Conservation (phyloP, 2,888 invertebrate species). For the Cloeon dipterum region DNA sequence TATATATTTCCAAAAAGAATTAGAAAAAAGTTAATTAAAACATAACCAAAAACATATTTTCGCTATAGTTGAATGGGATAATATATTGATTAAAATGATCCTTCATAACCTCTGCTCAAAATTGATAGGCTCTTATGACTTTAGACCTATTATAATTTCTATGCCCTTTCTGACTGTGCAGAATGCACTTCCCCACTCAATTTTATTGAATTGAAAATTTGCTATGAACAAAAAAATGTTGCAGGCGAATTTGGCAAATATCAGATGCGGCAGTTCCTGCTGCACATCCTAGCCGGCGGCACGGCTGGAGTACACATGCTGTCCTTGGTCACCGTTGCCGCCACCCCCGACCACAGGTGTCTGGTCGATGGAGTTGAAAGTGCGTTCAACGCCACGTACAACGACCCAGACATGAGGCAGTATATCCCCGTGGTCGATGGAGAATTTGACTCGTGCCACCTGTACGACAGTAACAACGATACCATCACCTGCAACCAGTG, state of each 20-base stretch:
- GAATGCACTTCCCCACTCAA: too few relatives aligned
- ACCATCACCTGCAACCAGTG: slow-evolving; percentile 22
- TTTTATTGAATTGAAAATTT: too few relatives aligned
- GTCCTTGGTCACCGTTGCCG: slow-evolving; percentile 55
- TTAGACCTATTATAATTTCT: too few relatives aligned
- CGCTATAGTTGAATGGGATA: too few relatives aligned
- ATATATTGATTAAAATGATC: too few relatives aligned
- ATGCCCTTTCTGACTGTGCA: too few relatives aligned
- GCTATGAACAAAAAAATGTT: too few relatives aligned
- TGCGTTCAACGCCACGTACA: background rate
- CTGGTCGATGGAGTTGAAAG: slow-evolving; percentile 8
- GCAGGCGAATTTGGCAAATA: slow-evolving; percentile 64
- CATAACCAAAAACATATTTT: too few relatives aligned
- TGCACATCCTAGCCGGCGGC: slow-evolving; percentile 52
- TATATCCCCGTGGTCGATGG: slow-evolving; percentile 19
- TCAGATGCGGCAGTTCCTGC: slow-evolving; percentile 51
- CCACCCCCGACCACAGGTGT: slow-evolving; percentile 45
- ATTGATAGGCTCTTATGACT: too few relatives aligned
- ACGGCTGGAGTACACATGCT: slow-evolving; percentile 68
- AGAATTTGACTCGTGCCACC: slow-evolving; percentile 35
- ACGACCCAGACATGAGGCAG: background rate
- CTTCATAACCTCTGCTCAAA: too few relatives aligned
- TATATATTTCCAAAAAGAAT: too few relatives aligned
- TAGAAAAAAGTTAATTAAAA: too few relatives aligned
- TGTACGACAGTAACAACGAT: slow-evolving; percentile 20